Evolutionary conservation across 2,113 vertebrate genomes (phyloP), one percentile per base, ranked within the genome.

Genomic region (Osmerus mordax): DNA sequence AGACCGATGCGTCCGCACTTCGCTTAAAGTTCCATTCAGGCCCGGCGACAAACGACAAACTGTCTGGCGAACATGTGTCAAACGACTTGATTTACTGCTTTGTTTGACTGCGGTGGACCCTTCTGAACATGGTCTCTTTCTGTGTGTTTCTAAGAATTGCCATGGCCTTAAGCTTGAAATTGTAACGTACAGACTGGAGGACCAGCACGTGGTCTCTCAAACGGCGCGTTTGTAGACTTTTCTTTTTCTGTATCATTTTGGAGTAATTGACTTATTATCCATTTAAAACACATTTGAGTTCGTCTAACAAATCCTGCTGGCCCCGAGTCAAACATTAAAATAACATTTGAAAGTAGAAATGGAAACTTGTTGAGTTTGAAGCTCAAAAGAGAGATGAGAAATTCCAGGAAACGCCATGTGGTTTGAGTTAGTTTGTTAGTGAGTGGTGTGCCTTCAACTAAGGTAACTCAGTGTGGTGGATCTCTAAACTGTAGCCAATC

Each of bases 71-170:
- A 82, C 89, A 84, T 90, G 88, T 90, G 90, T 92, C 89, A 84
- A 72, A 85, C 78, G 81, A 79, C 84, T 91, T 91, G 89, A 93
- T 92, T 89, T 89, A 93, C 83, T 86, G 86, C 89, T 88, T 89
- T 88, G 89, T 87, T 83, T 83, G 86, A 80, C 80, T 82, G 81
- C 80, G 69, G 74, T 83, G 88, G 84, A 47, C 5, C 82, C 84
- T 78, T 79, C 67, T 83, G 84, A 84, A 81, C 83, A 82, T 75
- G 76, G 80, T 75, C 77, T 65, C 79, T 75, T 85, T 76, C 76
- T 87, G 52, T 85, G 87, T 86, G 72, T 80, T 85, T 82, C 74
- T 81, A 80, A 84, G 76, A 86, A 90, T 89, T 87, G 89, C 80
- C 86, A 80, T 81, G 88, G 85, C 83, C 78, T 70, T 84, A 79